phyloP scores from a whole-genome alignment of 2,113 vertebrate genomes.

The Cephalopholis sonnerati region DNA sequence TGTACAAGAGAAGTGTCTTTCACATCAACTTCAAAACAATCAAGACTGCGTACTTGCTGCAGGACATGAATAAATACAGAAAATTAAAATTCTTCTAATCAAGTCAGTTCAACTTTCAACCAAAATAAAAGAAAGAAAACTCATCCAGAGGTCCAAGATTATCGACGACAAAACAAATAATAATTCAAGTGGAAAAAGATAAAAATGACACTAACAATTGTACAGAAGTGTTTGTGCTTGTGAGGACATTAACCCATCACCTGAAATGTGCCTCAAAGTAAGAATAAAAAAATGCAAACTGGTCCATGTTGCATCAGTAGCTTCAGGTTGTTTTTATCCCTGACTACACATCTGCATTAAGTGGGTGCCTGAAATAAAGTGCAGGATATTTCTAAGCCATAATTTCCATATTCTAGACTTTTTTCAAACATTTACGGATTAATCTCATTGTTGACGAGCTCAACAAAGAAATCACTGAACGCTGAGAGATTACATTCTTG shows the following conservation, averaged over 20 bases:
- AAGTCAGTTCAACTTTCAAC: constrained; percentile 30
- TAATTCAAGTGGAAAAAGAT: constrained; percentile 58
- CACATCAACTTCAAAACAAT: constrained; percentile 35
- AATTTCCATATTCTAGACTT: constrained; percentile 46
- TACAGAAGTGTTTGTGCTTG: constrained; percentile 55
- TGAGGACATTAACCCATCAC: constrained; percentile 55
- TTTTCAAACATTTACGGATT: constrained; percentile 35
- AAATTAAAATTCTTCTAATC: neutral
- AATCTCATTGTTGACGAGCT: constrained; percentile 64
- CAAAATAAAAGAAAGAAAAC: constrained; percentile 14
- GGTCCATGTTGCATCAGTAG: constrained; percentile 6
- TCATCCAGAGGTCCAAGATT: constrained; percentile 31
- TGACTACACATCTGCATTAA: constrained; percentile 44
- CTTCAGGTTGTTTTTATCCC: constrained; percentile 2
- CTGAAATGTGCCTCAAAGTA: constrained; percentile 40
- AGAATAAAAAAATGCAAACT: constrained; percentile 14
- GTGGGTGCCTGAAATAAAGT: constrained; percentile 76
- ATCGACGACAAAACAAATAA: constrained; percentile 19
- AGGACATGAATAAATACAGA: constrained; percentile 64
- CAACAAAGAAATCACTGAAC: constrained; percentile 40
- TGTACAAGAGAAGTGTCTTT: constrained; percentile 26
- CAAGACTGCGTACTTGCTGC: constrained; percentile 15
- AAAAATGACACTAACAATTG: constrained; percentile 29
- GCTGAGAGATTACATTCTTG: constrained; percentile 72
- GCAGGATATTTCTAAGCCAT: constrained; percentile 65